Conservation (phyloP, 2,113 vertebrate species). For the Baryphthengus martii region DNA sequence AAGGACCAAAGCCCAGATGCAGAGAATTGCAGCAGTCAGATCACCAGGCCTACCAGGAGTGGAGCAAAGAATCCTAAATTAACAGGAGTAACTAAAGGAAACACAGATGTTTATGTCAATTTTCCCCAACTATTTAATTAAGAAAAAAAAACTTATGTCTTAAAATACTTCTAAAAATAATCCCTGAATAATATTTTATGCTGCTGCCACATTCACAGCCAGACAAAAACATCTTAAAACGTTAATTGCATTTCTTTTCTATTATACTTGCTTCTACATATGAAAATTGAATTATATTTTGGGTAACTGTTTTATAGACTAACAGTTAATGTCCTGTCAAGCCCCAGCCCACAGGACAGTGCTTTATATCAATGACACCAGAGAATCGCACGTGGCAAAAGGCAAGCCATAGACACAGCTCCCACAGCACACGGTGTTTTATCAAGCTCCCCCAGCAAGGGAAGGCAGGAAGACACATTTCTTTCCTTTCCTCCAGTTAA, state of each 20-base stretch:
- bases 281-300: background rate
- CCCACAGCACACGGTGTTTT: background rate
- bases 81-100: background rate
- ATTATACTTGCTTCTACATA: background rate
- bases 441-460: background rate
- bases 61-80: background rate
- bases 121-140: background rate
- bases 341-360: background rate
- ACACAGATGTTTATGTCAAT: background rate
- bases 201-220: background rate
- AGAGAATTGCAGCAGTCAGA: background rate
- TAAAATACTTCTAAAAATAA: background rate
- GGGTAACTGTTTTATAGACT: background rate
- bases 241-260: background rate
- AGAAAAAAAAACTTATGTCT: background rate
- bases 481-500: background rate
- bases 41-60: background rate
- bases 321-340: background rate
- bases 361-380: background rate
- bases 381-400: background rate
- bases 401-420: background rate
- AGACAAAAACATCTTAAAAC: background rate
- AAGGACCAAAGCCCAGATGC: background rate
- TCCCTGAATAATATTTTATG: background rate
- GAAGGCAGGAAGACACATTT: background rate